Base-by-base conservation (phyloP, 2,888 invertebrate species). In the Chloroclystis v-ata region DNA sequence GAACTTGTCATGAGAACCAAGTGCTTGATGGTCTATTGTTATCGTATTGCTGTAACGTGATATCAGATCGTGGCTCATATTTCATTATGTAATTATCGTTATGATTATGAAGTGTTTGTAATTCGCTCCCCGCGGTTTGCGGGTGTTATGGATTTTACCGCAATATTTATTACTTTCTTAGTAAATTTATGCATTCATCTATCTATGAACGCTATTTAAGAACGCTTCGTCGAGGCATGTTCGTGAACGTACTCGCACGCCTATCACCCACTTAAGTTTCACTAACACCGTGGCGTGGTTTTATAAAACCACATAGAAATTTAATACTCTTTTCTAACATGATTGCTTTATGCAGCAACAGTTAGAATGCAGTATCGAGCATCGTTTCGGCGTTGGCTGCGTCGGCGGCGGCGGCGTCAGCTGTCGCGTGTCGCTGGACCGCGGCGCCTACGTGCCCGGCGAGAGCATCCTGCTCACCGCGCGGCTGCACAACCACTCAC, bases 401-500 rank as follows among this genome's bases (percentile, higher is more conserved):
- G 93, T 96, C 58, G 94, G 95, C 57, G 94, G 95, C 33, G 98
- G 98, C 38, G 91, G 94, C 6, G 95, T 98, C 37, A 89, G 93
- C 41, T 97, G 97, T 72, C 91, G 94, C 67, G 95, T 97, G 53
- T 90, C 94, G 53, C 87, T 98, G 56, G 96, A 97, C 83, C 92
- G 97, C 69, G 96, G 96, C 47, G 98, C 97, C 13, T 98, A 96
- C 83, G 97, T 98, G 51, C 97, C 97, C 9, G 98, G 97, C 2
- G 97, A 98, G 83, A 95, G 94, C 70, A 94, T 98, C 75, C 91
- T 92, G 63, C 92, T 98, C 60, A 93, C 93, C 50, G 97, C 97
- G 11, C 92, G 92, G 52, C 91, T 98, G 41, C 90, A 91, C 72
- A 98, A 98, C 88, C 90, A 93, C 69, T 96, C 96, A 69, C 92